phyloP scores from a whole-genome alignment of 2,113 vertebrate species.

The Eulacestoma nigropectus region DNA sequence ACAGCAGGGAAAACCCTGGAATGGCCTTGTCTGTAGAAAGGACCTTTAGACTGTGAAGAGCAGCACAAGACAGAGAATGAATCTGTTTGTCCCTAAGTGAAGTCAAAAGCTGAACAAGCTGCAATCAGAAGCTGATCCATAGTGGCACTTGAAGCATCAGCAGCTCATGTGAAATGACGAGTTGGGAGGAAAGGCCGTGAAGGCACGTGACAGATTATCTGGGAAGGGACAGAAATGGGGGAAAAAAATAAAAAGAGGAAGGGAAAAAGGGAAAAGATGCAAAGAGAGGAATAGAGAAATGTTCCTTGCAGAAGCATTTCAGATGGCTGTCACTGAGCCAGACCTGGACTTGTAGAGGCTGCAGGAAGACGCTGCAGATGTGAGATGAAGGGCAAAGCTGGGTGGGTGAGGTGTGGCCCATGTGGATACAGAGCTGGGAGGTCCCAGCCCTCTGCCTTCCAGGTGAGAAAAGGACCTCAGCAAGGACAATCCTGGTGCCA shows the following conservation, averaged over 20 bases:
- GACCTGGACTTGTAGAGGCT: background rate
- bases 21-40: background rate
- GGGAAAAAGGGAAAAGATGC: background rate
- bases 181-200: background rate
- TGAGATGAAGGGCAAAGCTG: background rate
- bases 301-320: background rate
- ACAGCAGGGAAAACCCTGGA: background rate
- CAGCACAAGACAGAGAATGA: background rate
- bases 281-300: background rate
- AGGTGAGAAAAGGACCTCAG: background rate
- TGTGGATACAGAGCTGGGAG: background rate
- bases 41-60: background rate
- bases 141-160: constrained; percentile 16
- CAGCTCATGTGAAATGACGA: background rate
- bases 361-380: background rate
- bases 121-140: constrained; percentile 21
- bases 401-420: background rate
- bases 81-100: background rate
- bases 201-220: background rate
- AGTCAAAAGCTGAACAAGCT: background rate
- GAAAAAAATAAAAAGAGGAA: background rate
- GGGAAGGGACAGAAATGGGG: background rate
- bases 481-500: background rate
- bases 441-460: background rate
- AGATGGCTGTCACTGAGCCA: background rate